Evolutionary conservation across 2,113 vertebrate genomes (phyloP), one percentile per base, ranked within the genome.

Genomic region (Gorsachius goisagi): DNA sequence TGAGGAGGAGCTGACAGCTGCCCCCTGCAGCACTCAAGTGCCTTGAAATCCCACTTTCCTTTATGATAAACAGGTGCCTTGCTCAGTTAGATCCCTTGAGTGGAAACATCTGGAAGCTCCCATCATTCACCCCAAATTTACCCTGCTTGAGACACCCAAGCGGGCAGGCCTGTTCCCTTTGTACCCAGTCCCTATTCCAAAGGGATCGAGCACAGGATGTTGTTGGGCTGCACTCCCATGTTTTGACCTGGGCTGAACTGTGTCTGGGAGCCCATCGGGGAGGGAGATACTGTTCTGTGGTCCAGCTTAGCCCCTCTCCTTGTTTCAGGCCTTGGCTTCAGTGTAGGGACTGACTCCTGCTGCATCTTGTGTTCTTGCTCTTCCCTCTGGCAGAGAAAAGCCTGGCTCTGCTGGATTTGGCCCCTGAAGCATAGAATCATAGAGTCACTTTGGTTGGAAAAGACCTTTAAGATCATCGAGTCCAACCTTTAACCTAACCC

Each of bases 121-220:
- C 28, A 39, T n/a, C 6, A 7, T 69, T 67, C 44, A 75, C 64
- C 74, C 41, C 47, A n/a, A 6, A 68, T 47, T 79, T 21, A 35
- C 62, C 28, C 33, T 69, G 74, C 71, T 68, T 2, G 1, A 23
- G 33, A 24, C 16, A 19, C 20, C 32, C 30, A 32, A 23, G 58
- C 39, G 35, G 82, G 55, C 35, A 62, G n/a, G 23, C 47, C 71
- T 83, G 58, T 44, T 59, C 78, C 28, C 41, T 56, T 50, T 21
- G n/a, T 26, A 32, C 49, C 47, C n/a, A 15, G 30, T n/a, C 47
- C 30, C 11, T 35, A 37, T 71, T 88, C 33, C 60, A 56, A 15
- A 79, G 22, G 58, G 52, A 64, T 12, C 0, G 9, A 55, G 39
- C 0, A 5, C 32, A 72, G 56, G 56, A 37, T 0, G 1, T 8